These are phyloP conservation scores for Emydura subglobosa DNA, from an alignment of 2,113 vertebrate genomes.

Conservation along the genomic window DNA sequence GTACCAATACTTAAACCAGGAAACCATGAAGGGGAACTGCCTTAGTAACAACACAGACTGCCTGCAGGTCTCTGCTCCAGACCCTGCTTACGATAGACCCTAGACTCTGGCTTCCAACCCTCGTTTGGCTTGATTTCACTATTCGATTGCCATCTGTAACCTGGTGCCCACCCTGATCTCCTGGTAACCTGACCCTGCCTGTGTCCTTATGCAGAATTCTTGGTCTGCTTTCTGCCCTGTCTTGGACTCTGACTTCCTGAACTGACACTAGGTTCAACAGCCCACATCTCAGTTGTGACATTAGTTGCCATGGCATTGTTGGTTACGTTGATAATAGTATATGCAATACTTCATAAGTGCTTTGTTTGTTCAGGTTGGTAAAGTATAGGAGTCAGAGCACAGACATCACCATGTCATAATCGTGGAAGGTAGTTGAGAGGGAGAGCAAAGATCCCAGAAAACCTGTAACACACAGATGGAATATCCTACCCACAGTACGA, in stretches of 20 bases:
- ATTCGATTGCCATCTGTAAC: background rate
- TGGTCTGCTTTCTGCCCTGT: background rate
- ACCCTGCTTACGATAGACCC: background rate
- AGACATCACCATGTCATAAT: background rate
- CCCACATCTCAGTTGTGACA: background rate
- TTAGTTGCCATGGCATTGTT: background rate
- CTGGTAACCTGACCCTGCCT: background rate
- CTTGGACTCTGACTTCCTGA: background rate
- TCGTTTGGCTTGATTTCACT: background rate
- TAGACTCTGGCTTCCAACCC: background rate
- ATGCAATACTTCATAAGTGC: background rate
- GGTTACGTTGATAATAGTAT: background rate
- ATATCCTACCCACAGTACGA: background rate
- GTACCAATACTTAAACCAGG: background rate
- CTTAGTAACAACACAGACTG: background rate
- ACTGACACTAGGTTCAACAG: background rate
- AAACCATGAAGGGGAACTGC: background rate
- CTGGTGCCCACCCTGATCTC: background rate
- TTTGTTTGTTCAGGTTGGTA: background rate
- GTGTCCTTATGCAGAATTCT: background rate
- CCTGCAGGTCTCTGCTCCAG: background rate
- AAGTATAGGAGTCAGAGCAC: background rate
- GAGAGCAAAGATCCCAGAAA: background rate
- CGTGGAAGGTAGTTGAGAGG: background rate
- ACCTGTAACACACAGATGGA: background rate